Conservation (phyloP, 2,113 vertebrate species). For the Cyphomyrus plagiostoma region DNA sequence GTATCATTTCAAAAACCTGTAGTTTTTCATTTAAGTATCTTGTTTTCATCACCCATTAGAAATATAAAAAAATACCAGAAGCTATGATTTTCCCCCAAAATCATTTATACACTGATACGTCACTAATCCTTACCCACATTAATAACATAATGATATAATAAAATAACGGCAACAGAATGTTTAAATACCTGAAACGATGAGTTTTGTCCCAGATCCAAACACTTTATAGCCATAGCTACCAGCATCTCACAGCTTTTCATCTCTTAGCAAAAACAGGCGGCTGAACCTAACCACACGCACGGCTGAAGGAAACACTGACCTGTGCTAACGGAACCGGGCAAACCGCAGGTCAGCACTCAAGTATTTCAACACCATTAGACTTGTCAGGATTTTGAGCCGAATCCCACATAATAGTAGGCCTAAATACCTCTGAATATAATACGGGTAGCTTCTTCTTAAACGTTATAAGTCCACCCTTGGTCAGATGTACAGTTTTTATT, state of each 20-base stretch:
- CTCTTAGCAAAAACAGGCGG: background rate
- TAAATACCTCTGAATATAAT: background rate
- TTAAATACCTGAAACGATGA: background rate
- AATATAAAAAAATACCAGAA: background rate
- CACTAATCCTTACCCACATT: background rate
- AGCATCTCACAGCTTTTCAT: background rate
- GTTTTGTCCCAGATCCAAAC: background rate
- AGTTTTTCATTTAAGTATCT: background rate
- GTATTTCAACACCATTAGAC: background rate
- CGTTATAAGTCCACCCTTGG: too few species aligned
- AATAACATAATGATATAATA: background rate
- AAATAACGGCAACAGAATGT: background rate
- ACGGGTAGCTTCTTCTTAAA: background rate
- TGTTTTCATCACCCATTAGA: background rate
- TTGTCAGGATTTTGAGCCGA: background rate
- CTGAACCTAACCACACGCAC: background rate
- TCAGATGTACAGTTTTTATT: too few species aligned
- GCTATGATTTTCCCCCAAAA: background rate
- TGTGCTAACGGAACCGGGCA: background rate
- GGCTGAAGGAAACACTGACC: background rate
- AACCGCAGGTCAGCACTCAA: background rate
- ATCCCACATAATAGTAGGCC: background rate
- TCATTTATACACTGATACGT: background rate
- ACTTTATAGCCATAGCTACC: background rate
- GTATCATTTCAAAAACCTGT: background rate